Conservation (phyloP, 2,113 vertebrate genomes). For the Sarotherodon lohbergeri region DNA sequence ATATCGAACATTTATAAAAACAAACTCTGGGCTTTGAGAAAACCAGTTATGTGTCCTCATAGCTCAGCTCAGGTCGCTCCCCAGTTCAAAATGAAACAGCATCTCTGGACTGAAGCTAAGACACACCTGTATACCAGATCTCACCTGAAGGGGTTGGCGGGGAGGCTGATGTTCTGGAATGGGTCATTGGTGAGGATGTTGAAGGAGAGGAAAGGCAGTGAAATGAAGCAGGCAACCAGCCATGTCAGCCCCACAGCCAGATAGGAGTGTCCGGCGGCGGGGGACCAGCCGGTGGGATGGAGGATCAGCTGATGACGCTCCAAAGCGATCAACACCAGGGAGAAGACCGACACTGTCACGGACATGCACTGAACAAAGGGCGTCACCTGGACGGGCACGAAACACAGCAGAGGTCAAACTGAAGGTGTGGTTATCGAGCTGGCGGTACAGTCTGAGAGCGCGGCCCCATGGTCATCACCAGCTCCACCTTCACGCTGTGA, state of each 20-base stretch:
- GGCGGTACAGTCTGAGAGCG: background rate
- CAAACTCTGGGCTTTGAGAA: background rate
- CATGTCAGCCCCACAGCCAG: constrained; percentile 70
- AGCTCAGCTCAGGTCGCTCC: background rate
- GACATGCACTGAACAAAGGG: constrained; percentile 75
- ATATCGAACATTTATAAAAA: background rate
- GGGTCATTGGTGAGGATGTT: constrained; percentile 70
- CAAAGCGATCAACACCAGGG: constrained; percentile 73
- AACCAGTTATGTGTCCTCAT: background rate
- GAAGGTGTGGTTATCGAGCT: background rate
- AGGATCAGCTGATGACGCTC: constrained; percentile 77
- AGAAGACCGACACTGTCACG: constrained; percentile 72
- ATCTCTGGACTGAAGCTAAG: background rate
- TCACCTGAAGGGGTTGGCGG: constrained; percentile 65
- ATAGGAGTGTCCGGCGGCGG: constrained; percentile 68
- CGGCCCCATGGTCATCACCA: background rate
- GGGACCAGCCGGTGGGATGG: constrained; percentile 75
- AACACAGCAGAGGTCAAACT: background rate
- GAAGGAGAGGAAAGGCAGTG: constrained; percentile 74
- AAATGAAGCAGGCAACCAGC: constrained; percentile 68
- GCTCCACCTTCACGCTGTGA: background rate
- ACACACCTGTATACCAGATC: background rate
- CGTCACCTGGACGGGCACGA: constrained; percentile 50
- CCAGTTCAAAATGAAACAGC: background rate
- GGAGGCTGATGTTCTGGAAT: constrained; percentile 71